These are phyloP conservation scores for Polylopha cassiicola DNA, from an alignment of 2,888 invertebrate genomes.

Conservation along the genomic window DNA sequence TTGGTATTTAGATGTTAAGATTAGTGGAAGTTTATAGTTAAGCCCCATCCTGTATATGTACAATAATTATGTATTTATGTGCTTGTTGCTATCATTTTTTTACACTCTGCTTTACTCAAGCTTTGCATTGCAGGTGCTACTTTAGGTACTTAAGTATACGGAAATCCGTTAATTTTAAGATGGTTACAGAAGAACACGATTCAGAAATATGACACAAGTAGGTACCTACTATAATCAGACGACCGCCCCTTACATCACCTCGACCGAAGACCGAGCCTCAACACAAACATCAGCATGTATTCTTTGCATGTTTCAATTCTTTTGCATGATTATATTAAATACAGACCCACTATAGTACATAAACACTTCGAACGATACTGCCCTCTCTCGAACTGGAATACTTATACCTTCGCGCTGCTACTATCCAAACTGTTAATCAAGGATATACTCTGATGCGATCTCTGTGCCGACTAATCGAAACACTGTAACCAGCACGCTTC, in stretches of 20 bases:
- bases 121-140: slow-evolving; percentile 31
- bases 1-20: too few relatives aligned
- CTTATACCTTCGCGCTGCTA: too few relatives aligned
- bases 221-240: too few relatives aligned
- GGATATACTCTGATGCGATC: too few relatives aligned
- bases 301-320: slow-evolving; percentile 1
- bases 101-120: slow-evolving; percentile 27
- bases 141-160: slow-evolving; percentile 24
- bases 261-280: background rate
- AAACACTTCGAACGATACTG: too few relatives aligned
- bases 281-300: too few relatives aligned
- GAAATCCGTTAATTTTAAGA: slow-evolving; percentile 30
- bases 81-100: slow-evolving; percentile 40
- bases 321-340: too few relatives aligned
- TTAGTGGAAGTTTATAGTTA: slow-evolving; percentile 7
- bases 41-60: slow-evolving; percentile 18
- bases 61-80: slow-evolving; percentile 18
- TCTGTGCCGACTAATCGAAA: too few relatives aligned
- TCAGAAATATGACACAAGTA: slow-evolving; percentile 29
- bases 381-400: too few relatives aligned
- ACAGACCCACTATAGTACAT: too few relatives aligned
- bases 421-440: too few relatives aligned
- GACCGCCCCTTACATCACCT: slow-evolving; percentile 8
- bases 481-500: too few relatives aligned
- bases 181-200: slow-evolving; percentile 27